Evolutionary conservation across 2,797 vertebrate species (phyloP).

Genomic region (Malacoctenus gilli): DNA sequence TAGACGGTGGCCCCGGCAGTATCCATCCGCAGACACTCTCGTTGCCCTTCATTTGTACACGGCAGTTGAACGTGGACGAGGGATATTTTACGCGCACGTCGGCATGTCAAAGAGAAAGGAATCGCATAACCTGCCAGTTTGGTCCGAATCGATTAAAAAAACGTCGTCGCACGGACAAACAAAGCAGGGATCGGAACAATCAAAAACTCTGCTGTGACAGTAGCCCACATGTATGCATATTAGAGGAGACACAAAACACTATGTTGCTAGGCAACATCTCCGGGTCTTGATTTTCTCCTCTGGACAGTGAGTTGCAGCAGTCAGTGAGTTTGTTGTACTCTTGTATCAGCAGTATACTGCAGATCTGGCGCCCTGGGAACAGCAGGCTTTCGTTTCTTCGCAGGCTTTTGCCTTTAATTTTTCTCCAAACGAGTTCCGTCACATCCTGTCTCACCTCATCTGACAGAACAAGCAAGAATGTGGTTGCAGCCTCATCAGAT

Average conservation of each 20-base stretch:
- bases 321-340: conserved; percentile 5
- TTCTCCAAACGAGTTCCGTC: too few relatives aligned
- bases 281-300: conserved; percentile 4
- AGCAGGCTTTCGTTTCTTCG: background rate
- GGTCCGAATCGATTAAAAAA: background rate
- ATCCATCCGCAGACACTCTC: conserved; percentile 39
- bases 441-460: too few relatives aligned
- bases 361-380: background rate
- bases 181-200: background rate
- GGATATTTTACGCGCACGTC: background rate
- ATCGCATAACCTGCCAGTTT: background rate
- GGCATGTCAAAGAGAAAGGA: background rate
- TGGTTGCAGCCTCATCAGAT: too few relatives aligned
- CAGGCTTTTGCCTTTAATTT: too few relatives aligned
- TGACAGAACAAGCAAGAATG: too few relatives aligned
- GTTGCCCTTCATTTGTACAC: conserved; percentile 64
- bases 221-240: conserved; percentile 3
- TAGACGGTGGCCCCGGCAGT: conserved; percentile 67
- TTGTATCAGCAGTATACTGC: background rate
- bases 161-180: background rate
- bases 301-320: conserved; percentile 1
- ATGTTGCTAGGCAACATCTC: conserved; percentile 24
- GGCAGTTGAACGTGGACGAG: background rate
- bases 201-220: background rate
- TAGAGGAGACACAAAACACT: conserved; percentile 5